These are phyloP conservation scores for Philereme vetulata DNA, from an alignment of 2,888 invertebrate species.

Conservation along the genomic window DNA sequence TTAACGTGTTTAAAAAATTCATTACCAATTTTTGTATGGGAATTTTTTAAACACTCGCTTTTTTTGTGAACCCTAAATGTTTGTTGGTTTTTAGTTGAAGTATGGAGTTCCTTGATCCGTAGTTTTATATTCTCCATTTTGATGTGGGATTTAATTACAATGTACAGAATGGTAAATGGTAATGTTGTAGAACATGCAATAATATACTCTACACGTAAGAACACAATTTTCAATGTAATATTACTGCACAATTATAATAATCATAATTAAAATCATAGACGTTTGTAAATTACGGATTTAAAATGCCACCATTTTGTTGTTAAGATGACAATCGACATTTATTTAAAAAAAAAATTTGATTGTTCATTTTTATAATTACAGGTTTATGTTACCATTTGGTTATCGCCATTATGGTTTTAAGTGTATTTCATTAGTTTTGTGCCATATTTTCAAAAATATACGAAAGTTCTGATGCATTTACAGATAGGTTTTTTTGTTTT, in stretches of 20 bases:
- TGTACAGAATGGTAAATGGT: constrained; percentile 17
- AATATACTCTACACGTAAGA: constrained; percentile 53
- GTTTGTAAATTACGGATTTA: constrained; percentile 46
- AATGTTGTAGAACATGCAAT: constrained; percentile 21
- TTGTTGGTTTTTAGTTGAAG: neutral
- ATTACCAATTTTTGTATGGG: no score
- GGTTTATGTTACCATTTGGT: constrained; percentile 31
- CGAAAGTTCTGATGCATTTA: constrained; percentile 21
- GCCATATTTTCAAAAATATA: constrained; percentile 28
- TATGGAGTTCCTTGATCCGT: constrained; percentile 15
- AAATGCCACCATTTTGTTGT: neutral
- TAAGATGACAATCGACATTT: no score
- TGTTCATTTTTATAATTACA: neutral
- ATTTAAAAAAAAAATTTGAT: no score
- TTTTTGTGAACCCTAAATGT: no score
- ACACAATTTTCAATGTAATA: constrained; percentile 69
- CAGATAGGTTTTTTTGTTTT: constrained; percentile 44
- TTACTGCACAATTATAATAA: constrained; percentile 77
- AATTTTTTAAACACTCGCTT: no score
- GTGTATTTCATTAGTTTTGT: constrained; percentile 26
- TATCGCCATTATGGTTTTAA: constrained; percentile 15
- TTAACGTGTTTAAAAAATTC: no score
- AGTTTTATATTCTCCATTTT: constrained; percentile 8
- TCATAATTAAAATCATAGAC: constrained; percentile 52
- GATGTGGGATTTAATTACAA: constrained; percentile 15